These are phyloP conservation scores for Bufotes viridis DNA, from an alignment of 2,797 vertebrate species.

Conservation along the genomic window DNA sequence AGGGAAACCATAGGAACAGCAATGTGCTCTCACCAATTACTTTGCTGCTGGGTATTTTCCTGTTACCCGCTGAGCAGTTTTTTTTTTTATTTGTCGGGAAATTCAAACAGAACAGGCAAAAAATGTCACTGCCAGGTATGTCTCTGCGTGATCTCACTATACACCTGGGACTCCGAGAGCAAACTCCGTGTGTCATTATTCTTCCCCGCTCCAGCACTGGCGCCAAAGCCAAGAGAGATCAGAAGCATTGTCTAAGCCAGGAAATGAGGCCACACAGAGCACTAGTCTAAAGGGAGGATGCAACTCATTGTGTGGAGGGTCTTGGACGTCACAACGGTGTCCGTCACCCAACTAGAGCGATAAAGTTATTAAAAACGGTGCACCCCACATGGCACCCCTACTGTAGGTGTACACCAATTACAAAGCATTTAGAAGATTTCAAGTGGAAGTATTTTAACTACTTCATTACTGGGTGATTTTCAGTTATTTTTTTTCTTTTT, in stretches of 20 bases:
- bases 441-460: no score
- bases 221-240: neutral
- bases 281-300: neutral
- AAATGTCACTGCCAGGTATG: conserved; percentile 30
- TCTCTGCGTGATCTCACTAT: conserved; percentile 17
- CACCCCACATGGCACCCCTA: neutral
- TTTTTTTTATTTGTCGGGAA: conserved; percentile 23
- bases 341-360: neutral
- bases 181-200: conserved; percentile 16
- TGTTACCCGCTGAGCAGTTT: conserved; percentile 11
- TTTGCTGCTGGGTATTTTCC: conserved; percentile 44
- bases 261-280: conserved; percentile 8
- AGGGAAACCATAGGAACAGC: conserved; percentile 43
- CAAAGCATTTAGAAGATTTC: neutral
- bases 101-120: conserved; percentile 18
- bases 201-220: neutral
- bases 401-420: neutral
- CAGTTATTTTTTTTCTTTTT: no score
- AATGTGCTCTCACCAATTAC: conserved; percentile 41
- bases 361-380: neutral
- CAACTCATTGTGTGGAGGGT: neutral
- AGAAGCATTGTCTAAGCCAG: conserved; percentile 8
- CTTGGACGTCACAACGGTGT: neutral
- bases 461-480: no score
- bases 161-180: conserved; percentile 7